Percentiles rank a stretch among this genome's conserved stretches.
Conservation (phyloP, 2,888 invertebrate species). For the Metacarcinus magister region DNA sequence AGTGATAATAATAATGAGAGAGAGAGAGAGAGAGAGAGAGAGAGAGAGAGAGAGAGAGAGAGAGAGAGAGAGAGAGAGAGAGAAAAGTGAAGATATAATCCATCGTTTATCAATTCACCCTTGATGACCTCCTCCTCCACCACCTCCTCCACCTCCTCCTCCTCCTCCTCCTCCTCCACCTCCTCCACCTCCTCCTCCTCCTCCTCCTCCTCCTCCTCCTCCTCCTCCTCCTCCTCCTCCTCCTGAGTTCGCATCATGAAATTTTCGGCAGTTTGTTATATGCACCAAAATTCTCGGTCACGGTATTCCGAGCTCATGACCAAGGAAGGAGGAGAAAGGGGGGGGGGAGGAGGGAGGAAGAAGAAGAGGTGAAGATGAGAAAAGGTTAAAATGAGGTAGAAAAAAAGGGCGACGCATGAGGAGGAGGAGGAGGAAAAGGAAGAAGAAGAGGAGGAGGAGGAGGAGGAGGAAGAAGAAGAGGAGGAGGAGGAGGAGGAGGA, state of each 20-base stretch:
- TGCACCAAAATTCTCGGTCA: slow-evolving; percentile 56
- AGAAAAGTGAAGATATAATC: slow-evolving; percentile 23
- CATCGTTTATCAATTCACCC: slow-evolving; percentile 51
- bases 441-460: not conserved
- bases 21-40: slow-evolving; percentile 33
- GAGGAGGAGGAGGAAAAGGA: not conserved
- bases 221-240: slow-evolving; percentile 38
- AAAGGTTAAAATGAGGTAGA: not conserved
- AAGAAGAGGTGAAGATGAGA: slow-evolving; percentile 48
- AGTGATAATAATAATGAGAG: not conserved
- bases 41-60: slow-evolving; percentile 40
- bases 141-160: not conserved
- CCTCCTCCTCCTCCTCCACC: not conserved
- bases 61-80: slow-evolving; percentile 36
- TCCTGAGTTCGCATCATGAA: slow-evolving; percentile 55
- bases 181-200: not conserved
- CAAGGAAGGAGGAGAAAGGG: slow-evolving; percentile 29
- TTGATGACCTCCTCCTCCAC: slow-evolving; percentile 32
- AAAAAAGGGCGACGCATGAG: not conserved
- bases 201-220: not conserved
- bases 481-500: not conserved
- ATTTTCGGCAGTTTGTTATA: slow-evolving; percentile 66
- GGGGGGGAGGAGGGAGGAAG: not conserved
- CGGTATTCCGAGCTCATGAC: slow-evolving; percentile 40
- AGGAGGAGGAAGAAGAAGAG: not conserved